These are phyloP conservation scores for Varroa destructor DNA, from an alignment of 1,140 invertebrate genomes.

Conservation along the genomic window DNA sequence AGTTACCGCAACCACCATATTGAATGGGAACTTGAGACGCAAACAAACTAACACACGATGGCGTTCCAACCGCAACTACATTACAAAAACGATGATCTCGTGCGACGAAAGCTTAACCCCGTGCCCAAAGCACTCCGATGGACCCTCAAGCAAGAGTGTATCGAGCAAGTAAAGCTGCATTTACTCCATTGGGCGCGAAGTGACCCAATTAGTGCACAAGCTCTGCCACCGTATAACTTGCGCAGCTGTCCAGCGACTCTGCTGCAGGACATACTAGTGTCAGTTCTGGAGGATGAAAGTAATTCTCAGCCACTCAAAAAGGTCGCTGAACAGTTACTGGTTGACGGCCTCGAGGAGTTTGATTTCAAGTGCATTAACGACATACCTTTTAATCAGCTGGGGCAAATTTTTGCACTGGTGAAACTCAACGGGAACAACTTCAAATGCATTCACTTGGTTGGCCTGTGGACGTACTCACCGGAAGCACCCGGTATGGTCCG, in stretches of 20 bases:
- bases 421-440: constrained; percentile 1
- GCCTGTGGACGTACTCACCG: background rate
- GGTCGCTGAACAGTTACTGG: background rate
- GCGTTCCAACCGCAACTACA: constrained; percentile 16
- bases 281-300: constrained; percentile 16
- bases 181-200: constrained; percentile 4
- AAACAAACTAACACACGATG: constrained; percentile 4
- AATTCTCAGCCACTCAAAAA: constrained; percentile 4
- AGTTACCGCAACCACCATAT: constrained; percentile 1
- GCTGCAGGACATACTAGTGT: background rate
- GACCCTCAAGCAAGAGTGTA: constrained; percentile 21
- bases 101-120: constrained; percentile 12
- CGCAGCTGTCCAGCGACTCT: constrained; percentile 6
- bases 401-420: constrained; percentile 4
- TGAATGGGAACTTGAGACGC: constrained; percentile 17
- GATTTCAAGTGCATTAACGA: constrained; percentile 26
- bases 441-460: background rate
- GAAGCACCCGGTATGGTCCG: background rate
- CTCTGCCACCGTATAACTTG: background rate
- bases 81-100: constrained; percentile 27
- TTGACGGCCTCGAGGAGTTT: constrained; percentile 10
- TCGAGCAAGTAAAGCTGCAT: constrained; percentile 25
- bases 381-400: background rate
- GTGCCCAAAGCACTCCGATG: constrained; percentile 16
- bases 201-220: background rate